Evolutionary conservation across 2,113 vertebrate genomes (phyloP), one percentile per base, ranked within the genome.

Genomic region (Nesoenas mayeri): DNA sequence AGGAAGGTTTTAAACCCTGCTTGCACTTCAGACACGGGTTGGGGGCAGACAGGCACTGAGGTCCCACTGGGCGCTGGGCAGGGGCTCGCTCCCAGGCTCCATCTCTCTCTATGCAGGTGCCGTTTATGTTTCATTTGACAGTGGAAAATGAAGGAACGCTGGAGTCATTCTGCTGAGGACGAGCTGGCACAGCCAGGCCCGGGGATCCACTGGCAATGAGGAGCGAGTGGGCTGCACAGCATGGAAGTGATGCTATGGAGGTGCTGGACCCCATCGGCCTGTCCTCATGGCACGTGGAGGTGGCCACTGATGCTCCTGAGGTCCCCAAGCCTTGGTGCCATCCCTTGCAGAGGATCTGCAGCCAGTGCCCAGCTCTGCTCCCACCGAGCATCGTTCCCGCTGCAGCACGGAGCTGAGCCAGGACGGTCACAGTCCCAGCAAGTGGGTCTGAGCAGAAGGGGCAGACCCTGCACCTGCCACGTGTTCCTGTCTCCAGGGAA

Each of bases 401-500:
- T 13, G 47, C 26, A 9, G 58, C 6, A 1, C 2, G 1, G 34
- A 66, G 44, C 53, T 51, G 69, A 42, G 69, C 18, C 11, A 3
- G 53, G 15, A n/a, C 2, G 3, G 44, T 5, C 11, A 4, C 31
- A 13, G 31, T 10, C 54, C 40, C 1, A 47, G 44, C 44, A 19
- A 19, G 44, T 14, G 44, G 44, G 44, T 19, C 44, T 19, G 44
- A 47, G 44, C 44, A 47, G 44, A 47, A 47, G 44, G 44, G 44
- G 44, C 44, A 47, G 44, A 47, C 44, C 36, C 57, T 26, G 42
- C 0, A 1, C 40, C 28, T 47, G 20, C 6, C 77, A 10, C 3
- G 0, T 1, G 3, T 19, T 25, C 31, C 15, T 7, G 0, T 42
- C 56, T 18, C 65, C 2, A 1, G 17, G 14, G 38, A 44, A 24